These are phyloP conservation scores for Tricholaema leucomelas DNA, from an alignment of 2,113 vertebrate genomes.

Conservation along the genomic window DNA sequence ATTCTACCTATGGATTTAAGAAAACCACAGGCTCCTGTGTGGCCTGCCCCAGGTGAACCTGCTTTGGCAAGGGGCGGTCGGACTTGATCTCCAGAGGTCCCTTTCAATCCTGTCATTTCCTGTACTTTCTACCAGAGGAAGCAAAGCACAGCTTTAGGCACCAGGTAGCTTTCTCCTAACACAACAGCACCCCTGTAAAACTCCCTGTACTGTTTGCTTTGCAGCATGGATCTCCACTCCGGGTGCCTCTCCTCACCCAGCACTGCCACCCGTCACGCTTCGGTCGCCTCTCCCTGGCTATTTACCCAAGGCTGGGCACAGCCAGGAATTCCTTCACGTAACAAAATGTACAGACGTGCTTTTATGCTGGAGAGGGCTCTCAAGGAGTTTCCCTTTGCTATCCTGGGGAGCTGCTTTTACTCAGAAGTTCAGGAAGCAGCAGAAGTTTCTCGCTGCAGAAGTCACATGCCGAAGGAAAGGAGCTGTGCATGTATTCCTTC, in stretches of 20 bases:
- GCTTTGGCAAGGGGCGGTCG: too few relatives aligned
- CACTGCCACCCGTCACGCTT: neutral
- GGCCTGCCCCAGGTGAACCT: too few relatives aligned
- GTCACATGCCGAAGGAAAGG: neutral
- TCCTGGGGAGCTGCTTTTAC: neutral
- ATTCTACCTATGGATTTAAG: neutral
- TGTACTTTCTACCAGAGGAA: neutral
- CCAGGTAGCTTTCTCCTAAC: neutral
- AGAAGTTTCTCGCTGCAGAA: neutral
- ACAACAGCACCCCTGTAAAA: neutral
- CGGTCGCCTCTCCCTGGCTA: slow-evolving; percentile 12
- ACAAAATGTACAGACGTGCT: neutral
- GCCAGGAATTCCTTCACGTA: neutral
- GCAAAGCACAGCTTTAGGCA: neutral
- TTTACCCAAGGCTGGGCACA: slow-evolving; percentile 1
- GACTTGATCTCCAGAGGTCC: too few relatives aligned
- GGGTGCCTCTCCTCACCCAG: neutral
- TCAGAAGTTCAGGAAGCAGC: neutral
- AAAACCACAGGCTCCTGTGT: neutral
- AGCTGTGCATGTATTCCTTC: neutral
- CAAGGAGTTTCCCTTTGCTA: neutral
- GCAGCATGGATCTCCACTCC: neutral
- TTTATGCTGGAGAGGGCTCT: neutral
- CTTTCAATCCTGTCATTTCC: neutral
- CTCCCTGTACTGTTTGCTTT: neutral